Conservation (phyloP, 2,888 invertebrate species). For the Clanis bilineata region DNA sequence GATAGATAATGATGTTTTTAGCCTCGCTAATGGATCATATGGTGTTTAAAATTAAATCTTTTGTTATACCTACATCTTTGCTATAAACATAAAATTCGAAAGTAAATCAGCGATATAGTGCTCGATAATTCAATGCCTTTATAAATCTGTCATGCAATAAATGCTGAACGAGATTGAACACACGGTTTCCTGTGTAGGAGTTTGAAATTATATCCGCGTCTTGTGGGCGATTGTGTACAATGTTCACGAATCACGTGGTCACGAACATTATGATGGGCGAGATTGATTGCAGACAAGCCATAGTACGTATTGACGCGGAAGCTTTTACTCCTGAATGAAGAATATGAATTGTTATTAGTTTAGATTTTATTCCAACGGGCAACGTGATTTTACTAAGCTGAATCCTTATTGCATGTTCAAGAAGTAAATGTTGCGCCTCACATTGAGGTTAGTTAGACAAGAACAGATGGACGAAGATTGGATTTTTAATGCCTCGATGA, state of each 20-base stretch:
- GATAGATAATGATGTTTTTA: too few species aligned
- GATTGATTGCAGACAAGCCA: neutral
- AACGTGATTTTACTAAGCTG: too few species aligned
- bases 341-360: neutral
- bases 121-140: neutral
- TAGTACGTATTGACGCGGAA: neutral
- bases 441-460: too few species aligned
- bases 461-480: too few species aligned
- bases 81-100: neutral
- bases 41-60: too few species aligned
- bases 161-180: neutral
- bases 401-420: too few species aligned
- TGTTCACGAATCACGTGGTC: slow-evolving; percentile 5
- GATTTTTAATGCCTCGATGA: too few species aligned
- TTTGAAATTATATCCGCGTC: slow-evolving; percentile 3
- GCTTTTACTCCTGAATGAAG: neutral
- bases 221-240: slow-evolving; percentile 5
- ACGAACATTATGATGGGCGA: neutral
- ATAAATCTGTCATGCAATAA: slow-evolving; percentile 8
- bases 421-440: too few species aligned
- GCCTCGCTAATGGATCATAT: too few species aligned
- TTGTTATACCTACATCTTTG: too few species aligned
- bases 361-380: neutral
- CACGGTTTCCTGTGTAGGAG: slow-evolving; percentile 8
- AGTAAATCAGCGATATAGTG: neutral